Percentiles rank a stretch among this genome's conserved stretches.
Conservation (phyloP, 2,888 invertebrate genomes). For the Icerya purchasi region DNA sequence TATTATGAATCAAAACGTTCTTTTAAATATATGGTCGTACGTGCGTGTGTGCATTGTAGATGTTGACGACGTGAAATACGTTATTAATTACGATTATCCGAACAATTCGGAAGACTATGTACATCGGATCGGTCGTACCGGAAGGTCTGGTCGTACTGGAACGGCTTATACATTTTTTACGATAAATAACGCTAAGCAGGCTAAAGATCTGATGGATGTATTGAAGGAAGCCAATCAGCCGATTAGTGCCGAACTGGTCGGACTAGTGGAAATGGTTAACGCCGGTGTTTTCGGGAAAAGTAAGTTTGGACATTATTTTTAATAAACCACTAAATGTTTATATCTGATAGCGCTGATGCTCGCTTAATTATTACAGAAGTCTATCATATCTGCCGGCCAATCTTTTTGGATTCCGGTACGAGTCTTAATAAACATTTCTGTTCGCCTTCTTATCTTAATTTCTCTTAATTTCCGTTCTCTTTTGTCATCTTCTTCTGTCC, state of each 20-base stretch:
- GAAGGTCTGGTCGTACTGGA: constrained; percentile 74
- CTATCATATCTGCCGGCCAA: no score
- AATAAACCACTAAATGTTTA: no score
- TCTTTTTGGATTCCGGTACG: no score
- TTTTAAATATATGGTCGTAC: no score
- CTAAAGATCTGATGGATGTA: constrained; percentile 73
- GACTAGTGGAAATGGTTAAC: constrained; percentile 18
- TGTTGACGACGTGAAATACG: constrained; percentile 97
- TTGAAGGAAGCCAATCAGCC: constrained; percentile 85
- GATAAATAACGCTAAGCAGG: constrained; percentile 71
- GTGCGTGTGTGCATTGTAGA: constrained; percentile 36
- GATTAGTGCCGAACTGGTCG: constrained; percentile 51
- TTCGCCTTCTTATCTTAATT: no score
- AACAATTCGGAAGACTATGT: constrained; percentile 95
- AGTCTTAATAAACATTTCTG: no score
- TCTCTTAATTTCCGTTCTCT: no score
- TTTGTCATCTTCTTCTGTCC: no score
- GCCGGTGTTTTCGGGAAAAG: constrained; percentile 16
- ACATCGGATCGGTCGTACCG: constrained; percentile 89
- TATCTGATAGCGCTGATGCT: no score
- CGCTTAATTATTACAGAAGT: no score
- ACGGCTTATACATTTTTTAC: constrained; percentile 95
- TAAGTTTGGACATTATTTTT: no score
- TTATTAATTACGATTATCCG: constrained; percentile 96
- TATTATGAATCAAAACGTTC: no score